Percentiles rank a stretch among this genome's conserved stretches.
phyloP scores from a whole-genome alignment of 2,888 invertebrate species.

The Melangyna quadrimaculata region DNA sequence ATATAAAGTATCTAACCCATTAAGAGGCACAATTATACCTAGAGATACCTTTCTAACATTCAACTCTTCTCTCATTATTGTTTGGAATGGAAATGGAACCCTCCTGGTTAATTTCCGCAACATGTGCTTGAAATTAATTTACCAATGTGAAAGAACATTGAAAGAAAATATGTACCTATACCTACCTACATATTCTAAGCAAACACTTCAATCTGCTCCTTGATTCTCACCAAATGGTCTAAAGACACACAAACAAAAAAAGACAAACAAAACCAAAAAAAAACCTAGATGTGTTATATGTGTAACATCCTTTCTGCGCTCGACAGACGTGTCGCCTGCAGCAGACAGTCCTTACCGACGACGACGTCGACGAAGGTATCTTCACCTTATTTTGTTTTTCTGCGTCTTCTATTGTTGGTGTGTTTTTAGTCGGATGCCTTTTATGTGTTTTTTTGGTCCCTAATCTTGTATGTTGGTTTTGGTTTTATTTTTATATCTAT shows the following conservation, averaged over 20 bases:
- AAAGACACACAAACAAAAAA: not conserved
- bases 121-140: slow-evolving; percentile 68
- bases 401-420: slow-evolving; percentile 30
- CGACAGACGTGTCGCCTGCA: slow-evolving; percentile 49
- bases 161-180: slow-evolving; percentile 16
- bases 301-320: slow-evolving; percentile 35
- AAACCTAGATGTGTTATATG: not conserved
- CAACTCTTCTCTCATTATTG: not conserved
- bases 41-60: too few species aligned
- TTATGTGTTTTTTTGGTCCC: slow-evolving; percentile 56
- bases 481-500: slow-evolving; percentile 46
- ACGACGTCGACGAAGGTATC: not conserved
- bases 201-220: slow-evolving; percentile 62
- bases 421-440: slow-evolving; percentile 58
- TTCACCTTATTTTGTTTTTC: slow-evolving; percentile 29
- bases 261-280: not conserved
- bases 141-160: slow-evolving; percentile 37
- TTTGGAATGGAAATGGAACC: slow-evolving; percentile 11
- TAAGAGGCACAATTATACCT: slow-evolving; percentile 40
- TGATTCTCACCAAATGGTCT: slow-evolving; percentile 60
- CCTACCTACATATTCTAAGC: slow-evolving; percentile 7
- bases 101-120: slow-evolving; percentile 59
- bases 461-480: slow-evolving; percentile 54
- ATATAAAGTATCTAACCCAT: slow-evolving; percentile 20
- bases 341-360: slow-evolving; percentile 6